Conservation (phyloP, 2,888 invertebrate genomes). For the Belgica antarctica region DNA sequence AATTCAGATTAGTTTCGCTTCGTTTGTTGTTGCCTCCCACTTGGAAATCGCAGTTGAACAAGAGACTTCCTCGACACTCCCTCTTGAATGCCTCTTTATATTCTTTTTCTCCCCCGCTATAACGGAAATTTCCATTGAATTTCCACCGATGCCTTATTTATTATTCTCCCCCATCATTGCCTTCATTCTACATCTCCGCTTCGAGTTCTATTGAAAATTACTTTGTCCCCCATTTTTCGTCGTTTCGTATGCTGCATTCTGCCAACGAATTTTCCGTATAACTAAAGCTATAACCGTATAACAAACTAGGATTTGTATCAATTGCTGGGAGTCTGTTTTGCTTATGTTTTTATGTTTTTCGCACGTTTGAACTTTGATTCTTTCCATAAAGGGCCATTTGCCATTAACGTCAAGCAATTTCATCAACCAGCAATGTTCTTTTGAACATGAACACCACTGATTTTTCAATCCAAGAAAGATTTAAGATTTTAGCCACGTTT, state of each 20-base stretch:
- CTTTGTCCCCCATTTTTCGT: conserved; percentile 13
- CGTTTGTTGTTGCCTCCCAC: conserved; percentile 33
- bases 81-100: conserved; percentile 21
- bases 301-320: conserved; percentile 8
- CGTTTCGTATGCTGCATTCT: background rate
- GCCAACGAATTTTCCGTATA: background rate
- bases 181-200: background rate
- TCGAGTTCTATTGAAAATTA: background rate
- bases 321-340: background rate
- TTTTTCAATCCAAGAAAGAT: too few relatives aligned
- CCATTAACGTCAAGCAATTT: too few relatives aligned
- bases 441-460: too few relatives aligned
- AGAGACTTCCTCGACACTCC: conserved; percentile 21
- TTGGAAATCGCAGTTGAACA: background rate
- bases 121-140: too few relatives aligned
- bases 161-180: conserved; percentile 1
- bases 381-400: too few relatives aligned
- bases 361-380: too few relatives aligned
- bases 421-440: too few relatives aligned
- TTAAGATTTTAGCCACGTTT: too few relatives aligned
- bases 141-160: conserved; percentile 6
- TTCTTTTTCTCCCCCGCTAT: background rate
- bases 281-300: background rate
- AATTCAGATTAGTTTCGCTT: conserved; percentile 36
- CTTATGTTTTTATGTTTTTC: background rate